phyloP scores from a whole-genome alignment of 2,888 invertebrate genomes.

The Nemurella pictetii region DNA sequence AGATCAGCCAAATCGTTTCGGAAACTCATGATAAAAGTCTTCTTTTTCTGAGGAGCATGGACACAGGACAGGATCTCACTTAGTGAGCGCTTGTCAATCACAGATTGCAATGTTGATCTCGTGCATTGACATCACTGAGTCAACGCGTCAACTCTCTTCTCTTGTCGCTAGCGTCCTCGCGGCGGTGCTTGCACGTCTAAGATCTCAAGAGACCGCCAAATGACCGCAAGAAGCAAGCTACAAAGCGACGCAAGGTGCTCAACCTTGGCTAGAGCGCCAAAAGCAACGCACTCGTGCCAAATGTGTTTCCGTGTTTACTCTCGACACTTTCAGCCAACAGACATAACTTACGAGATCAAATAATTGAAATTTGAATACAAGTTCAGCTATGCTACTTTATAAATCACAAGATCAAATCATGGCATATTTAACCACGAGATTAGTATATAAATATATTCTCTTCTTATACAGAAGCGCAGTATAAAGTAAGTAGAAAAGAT shows the following conservation, averaged over 20 bases:
- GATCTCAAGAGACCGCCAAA: not conserved
- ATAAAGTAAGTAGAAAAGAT: not conserved
- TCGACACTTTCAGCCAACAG: too few relatives aligned
- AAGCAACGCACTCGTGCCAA: not conserved
- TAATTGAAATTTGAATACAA: not conserved
- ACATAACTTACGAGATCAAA: not conserved
- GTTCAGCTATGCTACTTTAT: not conserved
- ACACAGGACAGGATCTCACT: too few relatives aligned
- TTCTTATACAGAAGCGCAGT: not conserved
- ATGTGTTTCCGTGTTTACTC: not conserved
- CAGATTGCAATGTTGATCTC: too few relatives aligned
- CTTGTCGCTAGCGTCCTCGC: too few relatives aligned
- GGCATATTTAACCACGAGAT: not conserved
- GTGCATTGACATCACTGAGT: not conserved
- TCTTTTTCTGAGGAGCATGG: too few relatives aligned
- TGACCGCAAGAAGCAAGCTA: too few relatives aligned
- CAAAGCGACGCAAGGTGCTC: too few relatives aligned
- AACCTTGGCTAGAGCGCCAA: not conserved
- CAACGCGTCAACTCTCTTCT: not conserved
- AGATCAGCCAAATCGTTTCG: too few relatives aligned
- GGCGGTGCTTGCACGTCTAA: too few relatives aligned
- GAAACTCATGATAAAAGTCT: too few relatives aligned
- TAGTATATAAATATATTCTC: not conserved
- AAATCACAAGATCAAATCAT: constrained; percentile 1
- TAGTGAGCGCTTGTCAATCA: too few relatives aligned